phyloP scores from a whole-genome alignment of 2,888 invertebrate species.

The Xestoiulus laeticollis region DNA sequence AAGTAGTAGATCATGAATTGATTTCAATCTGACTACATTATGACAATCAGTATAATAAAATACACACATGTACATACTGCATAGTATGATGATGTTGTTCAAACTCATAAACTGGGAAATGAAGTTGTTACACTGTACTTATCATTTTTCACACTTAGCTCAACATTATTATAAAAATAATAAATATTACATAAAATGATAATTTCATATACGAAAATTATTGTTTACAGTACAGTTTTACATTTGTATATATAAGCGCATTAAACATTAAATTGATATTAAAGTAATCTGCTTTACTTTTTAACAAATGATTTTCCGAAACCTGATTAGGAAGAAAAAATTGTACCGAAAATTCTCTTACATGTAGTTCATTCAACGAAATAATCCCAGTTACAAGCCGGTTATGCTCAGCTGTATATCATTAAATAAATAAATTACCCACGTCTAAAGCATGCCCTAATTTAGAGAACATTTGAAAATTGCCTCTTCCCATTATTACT shows the following conservation, averaged over 20 bases:
- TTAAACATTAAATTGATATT: too few relatives aligned
- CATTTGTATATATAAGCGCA: too few relatives aligned
- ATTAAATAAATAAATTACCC: constrained; percentile 23
- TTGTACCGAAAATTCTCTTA: background rate
- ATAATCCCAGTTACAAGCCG: background rate
- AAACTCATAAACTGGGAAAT: background rate
- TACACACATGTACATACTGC: too few relatives aligned
- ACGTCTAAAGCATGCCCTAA: background rate
- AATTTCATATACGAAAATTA: too few relatives aligned
- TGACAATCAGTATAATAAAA: background rate
- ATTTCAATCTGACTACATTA: background rate
- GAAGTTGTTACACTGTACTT: too few relatives aligned
- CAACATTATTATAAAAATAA: too few relatives aligned
- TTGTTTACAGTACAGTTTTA: too few relatives aligned
- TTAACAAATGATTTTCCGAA: too few relatives aligned
- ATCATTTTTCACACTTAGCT: too few relatives aligned
- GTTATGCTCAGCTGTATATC: background rate
- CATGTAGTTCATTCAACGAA: background rate
- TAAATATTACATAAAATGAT: too few relatives aligned
- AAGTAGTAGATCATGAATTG: background rate
- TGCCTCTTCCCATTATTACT: background rate
- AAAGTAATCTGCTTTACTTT: too few relatives aligned
- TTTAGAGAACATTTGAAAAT: background rate
- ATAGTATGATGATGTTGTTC: background rate
- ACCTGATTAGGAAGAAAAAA: background rate